Percentiles rank a stretch among this genome's conserved stretches.
Conservation (phyloP, 2,113 vertebrate genomes). For the Mobula hypostoma region DNA sequence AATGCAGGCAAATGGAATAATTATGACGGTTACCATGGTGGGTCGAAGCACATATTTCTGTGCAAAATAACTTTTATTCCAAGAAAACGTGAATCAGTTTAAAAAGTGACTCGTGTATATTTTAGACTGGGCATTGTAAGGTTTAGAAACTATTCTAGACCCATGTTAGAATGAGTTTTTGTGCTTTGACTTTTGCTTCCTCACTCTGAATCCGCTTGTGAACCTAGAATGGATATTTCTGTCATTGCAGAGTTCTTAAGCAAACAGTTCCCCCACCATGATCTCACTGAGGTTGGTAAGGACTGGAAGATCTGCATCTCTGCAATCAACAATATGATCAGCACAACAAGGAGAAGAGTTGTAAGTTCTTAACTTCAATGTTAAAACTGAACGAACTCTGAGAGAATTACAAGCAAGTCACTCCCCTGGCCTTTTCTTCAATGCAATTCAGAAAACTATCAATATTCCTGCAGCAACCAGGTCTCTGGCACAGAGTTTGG, state of each 20-base stretch:
- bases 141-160: background rate
- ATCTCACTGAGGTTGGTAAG: slow-evolving; percentile 61
- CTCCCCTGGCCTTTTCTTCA: background rate
- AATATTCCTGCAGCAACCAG: background rate
- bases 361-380: background rate
- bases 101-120: background rate
- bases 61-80: too few species aligned
- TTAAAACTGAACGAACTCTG: background rate
- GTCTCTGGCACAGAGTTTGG: too few species aligned
- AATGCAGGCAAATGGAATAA: too few species aligned
- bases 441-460: background rate
- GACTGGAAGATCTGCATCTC: slow-evolving; percentile 64
- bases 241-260: slow-evolving; percentile 48
- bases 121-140: background rate
- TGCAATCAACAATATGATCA: slow-evolving; percentile 56
- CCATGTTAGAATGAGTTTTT: background rate
- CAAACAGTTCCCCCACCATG: slow-evolving; percentile 53
- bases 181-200: background rate
- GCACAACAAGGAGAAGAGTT: slow-evolving; percentile 25
- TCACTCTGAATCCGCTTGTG: background rate
- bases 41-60: too few species aligned
- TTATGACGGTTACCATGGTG: too few species aligned
- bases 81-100: background rate
- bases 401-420: background rate
- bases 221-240: background rate